Base-by-base conservation (phyloP, 2,797 vertebrate species). In the Acomys russatus region DNA sequence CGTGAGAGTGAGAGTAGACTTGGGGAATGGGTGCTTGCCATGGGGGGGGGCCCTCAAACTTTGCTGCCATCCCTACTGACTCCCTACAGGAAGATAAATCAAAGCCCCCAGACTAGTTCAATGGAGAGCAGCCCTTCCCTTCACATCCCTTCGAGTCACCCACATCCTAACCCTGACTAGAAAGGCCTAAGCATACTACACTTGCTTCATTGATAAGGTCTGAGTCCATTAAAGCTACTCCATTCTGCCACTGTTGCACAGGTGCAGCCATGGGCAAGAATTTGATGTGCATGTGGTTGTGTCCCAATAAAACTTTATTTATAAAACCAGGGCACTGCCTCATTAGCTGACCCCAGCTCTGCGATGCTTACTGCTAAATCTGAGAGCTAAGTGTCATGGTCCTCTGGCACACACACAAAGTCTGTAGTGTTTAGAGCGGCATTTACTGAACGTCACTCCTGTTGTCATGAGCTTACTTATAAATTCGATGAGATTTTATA, bases 361-460 rank as follows among this genome's bases (percentile, higher is more conserved):
- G 22, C 71, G 49, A 64, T 44, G 7, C 6, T 76, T 56, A 93
- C 12, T 66, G n/a, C 9, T 61, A 56, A 88, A 79, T 86, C 73
- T 38, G 64, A 87, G 35, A 82, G 54, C 12, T 44, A 82, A 22
- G 10, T 71, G 49, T 38, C 85, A 77, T 64, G 9, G 11, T 76
- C 84, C 30, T 90, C 28, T 86, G 74, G 30, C 61, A 64, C 23
- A 54, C 14, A 87, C 51, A 20, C 76, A 84, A 73, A 68, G 73
- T 22, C 83, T 12, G 25, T 76, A 68, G 76, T 76, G 38, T 77
- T 89, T 17, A 73, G 59, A 86, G 35, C 59, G 85, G 84, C 77
- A 64, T 74, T 95, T 96, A 92, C 22, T 76, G 56, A 90, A 68
- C 33, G 76, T 59, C 33, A 74, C 49, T 17, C 44, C 77, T 80